These are phyloP conservation scores for Lasiurus borealis DNA, from an alignment of 2,113 vertebrate genomes.

Conservation along the genomic window DNA sequence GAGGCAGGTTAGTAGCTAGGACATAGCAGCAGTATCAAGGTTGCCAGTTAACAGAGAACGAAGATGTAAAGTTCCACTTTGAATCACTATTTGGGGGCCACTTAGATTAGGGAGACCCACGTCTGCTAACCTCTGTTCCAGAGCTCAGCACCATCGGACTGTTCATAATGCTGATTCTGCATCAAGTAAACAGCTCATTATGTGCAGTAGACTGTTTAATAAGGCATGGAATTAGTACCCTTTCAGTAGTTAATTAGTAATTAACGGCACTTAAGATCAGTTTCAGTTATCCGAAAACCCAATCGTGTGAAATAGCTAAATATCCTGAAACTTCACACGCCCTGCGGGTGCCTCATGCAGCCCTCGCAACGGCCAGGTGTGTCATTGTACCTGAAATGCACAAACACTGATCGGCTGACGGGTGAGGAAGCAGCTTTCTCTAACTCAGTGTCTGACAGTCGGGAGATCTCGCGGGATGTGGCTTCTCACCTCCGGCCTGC, in stretches of 20 bases:
- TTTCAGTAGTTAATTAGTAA: conserved; percentile 51
- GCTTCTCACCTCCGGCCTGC: background rate
- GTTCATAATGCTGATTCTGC: background rate
- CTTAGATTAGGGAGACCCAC: background rate
- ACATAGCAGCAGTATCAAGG: background rate
- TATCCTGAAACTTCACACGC: background rate
- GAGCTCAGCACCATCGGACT: background rate
- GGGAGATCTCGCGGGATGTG: background rate
- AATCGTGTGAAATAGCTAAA: background rate
- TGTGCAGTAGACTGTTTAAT: conserved; percentile 46
- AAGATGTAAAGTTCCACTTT: background rate
- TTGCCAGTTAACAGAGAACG: background rate
- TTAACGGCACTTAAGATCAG: conserved; percentile 15
- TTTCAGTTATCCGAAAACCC: conserved; percentile 58
- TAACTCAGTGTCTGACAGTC: background rate
- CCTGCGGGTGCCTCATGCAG: background rate
- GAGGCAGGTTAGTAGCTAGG: conserved; percentile 1
- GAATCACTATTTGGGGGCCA: background rate
- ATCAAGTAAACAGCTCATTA: conserved; percentile 61
- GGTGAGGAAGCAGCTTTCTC: background rate
- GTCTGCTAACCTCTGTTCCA: background rate
- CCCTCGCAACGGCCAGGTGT: background rate
- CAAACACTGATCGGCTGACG: background rate
- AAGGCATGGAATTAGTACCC: conserved; percentile 49
- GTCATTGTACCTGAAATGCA: background rate